Evolutionary conservation across 2,797 vertebrate genomes (phyloP).

Genomic region (Pantherophis alleghaniensis): DNA sequence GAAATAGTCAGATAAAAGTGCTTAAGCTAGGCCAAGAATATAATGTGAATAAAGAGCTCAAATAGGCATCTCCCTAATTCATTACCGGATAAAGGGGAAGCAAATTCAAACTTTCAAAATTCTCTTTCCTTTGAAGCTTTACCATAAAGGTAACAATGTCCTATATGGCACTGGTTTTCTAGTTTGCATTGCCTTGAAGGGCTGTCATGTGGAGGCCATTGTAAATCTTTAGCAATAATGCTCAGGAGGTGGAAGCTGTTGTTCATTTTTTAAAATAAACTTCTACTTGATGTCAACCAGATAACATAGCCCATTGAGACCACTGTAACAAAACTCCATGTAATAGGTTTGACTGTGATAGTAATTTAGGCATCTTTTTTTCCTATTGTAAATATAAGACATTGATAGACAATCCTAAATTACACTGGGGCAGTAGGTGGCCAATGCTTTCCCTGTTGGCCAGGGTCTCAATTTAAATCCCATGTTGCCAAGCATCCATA

Average conservation of each 20-base stretch:
- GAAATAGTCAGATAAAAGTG: not conserved
- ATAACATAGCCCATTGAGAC: not conserved
- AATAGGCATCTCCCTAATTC: not conserved
- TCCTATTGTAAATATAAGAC: not conserved
- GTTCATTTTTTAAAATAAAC: not conserved
- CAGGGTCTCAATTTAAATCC: not conserved
- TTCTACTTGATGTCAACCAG: not conserved
- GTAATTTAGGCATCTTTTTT: not conserved
- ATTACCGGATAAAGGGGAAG: not conserved
- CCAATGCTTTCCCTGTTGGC: not conserved
- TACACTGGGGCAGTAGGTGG: not conserved
- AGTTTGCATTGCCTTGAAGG: not conserved
- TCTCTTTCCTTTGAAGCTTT: not conserved
- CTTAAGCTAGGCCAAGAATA: not conserved
- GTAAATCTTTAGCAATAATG: not conserved
- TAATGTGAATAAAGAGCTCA: not conserved
- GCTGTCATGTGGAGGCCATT: not conserved
- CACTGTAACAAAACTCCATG: not conserved
- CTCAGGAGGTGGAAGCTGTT: not conserved
- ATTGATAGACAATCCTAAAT: not conserved
- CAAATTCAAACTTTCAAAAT: not conserved
- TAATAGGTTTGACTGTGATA: not conserved
- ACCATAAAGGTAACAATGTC: not conserved
- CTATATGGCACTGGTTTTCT: not conserved
- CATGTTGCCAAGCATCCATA: not conserved